Conservation (phyloP, 2,797 vertebrate species). For the Cryptoprocta ferox region DNA sequence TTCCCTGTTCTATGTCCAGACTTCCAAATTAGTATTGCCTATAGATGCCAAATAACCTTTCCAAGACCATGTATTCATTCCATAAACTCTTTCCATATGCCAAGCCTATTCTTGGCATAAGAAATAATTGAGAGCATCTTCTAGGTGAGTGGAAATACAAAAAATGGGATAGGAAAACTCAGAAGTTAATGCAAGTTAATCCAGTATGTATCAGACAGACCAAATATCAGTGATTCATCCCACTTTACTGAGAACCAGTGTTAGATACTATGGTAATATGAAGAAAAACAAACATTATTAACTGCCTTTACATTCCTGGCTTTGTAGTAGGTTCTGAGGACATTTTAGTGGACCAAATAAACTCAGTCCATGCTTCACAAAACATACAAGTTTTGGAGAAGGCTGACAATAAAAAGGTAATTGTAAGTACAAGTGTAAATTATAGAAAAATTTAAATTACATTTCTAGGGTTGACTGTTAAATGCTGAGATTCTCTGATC, state of each 20-base stretch:
- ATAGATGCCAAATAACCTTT: not conserved
- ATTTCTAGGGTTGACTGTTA: not conserved
- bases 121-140: not conserved
- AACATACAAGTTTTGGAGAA: not conserved
- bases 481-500: not conserved
- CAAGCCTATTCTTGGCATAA: not conserved
- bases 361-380: not conserved
- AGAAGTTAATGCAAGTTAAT: not conserved
- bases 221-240: not conserved
- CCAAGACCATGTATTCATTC: not conserved
- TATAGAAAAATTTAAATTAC: not conserved
- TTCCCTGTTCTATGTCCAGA: not conserved
- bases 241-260: not conserved
- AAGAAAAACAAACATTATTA: not conserved
- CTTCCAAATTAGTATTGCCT: not conserved
- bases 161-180: not conserved
- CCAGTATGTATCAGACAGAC: not conserved
- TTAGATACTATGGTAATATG: not conserved
- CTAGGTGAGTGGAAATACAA: not conserved
- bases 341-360: not conserved
- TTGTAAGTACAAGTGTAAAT: not conserved
- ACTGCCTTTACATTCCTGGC: not conserved
- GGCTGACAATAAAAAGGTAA: not conserved
- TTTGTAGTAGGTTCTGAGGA: not conserved
- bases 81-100: not conserved